Percentiles rank a stretch among this genome's conserved stretches.
Conservation (phyloP, 1,140 invertebrate genomes). For the Habropoda laboriosa region DNA sequence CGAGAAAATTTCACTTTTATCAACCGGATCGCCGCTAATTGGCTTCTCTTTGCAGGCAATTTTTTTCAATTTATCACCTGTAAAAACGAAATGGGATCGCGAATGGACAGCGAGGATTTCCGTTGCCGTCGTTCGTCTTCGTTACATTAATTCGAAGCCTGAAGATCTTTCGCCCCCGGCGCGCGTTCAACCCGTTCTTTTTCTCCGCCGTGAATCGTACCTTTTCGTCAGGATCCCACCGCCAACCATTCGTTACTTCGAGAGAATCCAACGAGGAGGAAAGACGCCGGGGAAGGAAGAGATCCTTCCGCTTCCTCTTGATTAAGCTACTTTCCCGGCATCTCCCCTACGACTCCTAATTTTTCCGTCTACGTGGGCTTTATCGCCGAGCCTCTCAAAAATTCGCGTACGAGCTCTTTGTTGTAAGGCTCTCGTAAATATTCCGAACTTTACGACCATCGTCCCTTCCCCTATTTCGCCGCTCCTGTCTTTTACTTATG, state of each 20-base stretch:
- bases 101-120: neutral
- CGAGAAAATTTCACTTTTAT: too few relatives aligned
- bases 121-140: constrained; percentile 19
- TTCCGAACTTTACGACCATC: neutral
- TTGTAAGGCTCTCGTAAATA: neutral
- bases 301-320: constrained; percentile 50
- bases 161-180: too few relatives aligned
- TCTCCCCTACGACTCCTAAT: neutral
- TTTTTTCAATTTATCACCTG: too few relatives aligned
- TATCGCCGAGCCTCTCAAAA: neutral
- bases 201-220: neutral
- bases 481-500: neutral
- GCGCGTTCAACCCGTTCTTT: constrained; percentile 4
- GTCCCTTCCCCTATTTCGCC: neutral
- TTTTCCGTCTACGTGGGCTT: neutral
- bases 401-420: neutral
- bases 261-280: constrained; percentile 15
- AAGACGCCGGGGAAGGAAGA: neutral
- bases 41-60: too few relatives aligned
- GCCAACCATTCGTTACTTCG: constrained; percentile 45
- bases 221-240: constrained; percentile 6
- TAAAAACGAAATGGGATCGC: neutral
- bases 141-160: constrained; percentile 14
- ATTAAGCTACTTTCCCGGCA: constrained; percentile 43
- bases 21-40: too few relatives aligned